These are phyloP conservation scores for Centrocercus urophasianus DNA, from an alignment of 2,113 vertebrate genomes.

Conservation along the genomic window DNA sequence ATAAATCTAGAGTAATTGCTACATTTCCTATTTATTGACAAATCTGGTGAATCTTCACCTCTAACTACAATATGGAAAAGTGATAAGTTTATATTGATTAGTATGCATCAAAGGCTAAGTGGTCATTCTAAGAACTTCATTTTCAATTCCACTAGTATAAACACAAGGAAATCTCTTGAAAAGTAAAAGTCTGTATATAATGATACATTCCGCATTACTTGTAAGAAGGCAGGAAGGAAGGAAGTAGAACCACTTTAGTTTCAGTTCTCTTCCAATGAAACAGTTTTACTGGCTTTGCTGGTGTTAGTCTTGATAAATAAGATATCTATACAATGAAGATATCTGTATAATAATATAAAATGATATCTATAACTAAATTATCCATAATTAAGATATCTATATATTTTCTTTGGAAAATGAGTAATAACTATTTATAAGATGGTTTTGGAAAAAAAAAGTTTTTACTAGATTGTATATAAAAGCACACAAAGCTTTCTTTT, in stretches of 20 bases:
- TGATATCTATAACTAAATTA: neutral
- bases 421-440: neutral
- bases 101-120: slow-evolving; percentile 17
- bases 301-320: neutral
- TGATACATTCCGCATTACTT: neutral
- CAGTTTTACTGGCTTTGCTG: neutral
- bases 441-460: neutral
- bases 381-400: neutral
- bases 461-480: neutral
- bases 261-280: neutral
- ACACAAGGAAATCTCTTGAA: neutral
- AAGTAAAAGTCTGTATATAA: neutral
- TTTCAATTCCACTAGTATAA: neutral
- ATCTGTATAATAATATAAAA: neutral
- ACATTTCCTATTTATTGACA: neutral
- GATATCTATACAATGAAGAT: neutral
- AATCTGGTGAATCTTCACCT: neutral
- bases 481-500: neutral
- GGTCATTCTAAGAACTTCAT: slow-evolving; percentile 44
- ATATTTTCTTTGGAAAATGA: neutral
- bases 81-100: slow-evolving; percentile 17
- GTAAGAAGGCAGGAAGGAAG: too few relatives aligned
- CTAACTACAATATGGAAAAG: neutral
- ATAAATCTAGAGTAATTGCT: neutral
- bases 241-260: neutral